Evolutionary conservation across 2,113 vertebrate genomes (phyloP), one percentile per base, ranked within the genome.

Genomic region (Murina feae): DNA sequence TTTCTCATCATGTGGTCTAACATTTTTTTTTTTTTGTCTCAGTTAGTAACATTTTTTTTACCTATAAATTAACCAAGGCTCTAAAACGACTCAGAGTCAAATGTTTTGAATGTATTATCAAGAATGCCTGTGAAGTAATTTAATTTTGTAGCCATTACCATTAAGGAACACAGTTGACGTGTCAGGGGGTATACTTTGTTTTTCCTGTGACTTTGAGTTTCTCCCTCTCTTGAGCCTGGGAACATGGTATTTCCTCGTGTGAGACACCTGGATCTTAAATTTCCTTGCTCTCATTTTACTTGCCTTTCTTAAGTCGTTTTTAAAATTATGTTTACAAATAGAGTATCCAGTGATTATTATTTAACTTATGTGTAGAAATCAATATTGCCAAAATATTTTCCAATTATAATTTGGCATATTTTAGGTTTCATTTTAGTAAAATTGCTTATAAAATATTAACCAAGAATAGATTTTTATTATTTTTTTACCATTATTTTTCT

Each of bases 401-500:
- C 71, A 84, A 23, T 78, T 60, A 42, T 2, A 25, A 81, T n/a
- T 75, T 83, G n/a, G 30, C 18, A 37, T 78, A 37, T 60, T 94
- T 72, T 82, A 83, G 35, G 9, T 35, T 47, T 74, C 9, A 39
- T 63, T 96, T 95, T 75, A 47, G 28, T 92, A 79, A 83, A 68
- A 80, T 75, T 65, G 1, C 42, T 74, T 55, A 63, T 69, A 72
- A 93, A 83, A 85, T 55, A 93, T 32, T 72, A 94, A 88, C n/a
- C 35, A 42, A 55, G 80, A 68, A 51, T 92, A 0, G 0, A 65
- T 76, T 96, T 89, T 10, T 17, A 49, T 42, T 82, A 3, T 92
- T 82, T 97, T 97, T 63, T 87, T 53, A 92, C 4, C 1, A 12
- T 90, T 92, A 23, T 3, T 86, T 93, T 85, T 72, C 35, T 74